Conservation (phyloP, 1,140 invertebrate genomes). For the Harlomillsia oculata region DNA sequence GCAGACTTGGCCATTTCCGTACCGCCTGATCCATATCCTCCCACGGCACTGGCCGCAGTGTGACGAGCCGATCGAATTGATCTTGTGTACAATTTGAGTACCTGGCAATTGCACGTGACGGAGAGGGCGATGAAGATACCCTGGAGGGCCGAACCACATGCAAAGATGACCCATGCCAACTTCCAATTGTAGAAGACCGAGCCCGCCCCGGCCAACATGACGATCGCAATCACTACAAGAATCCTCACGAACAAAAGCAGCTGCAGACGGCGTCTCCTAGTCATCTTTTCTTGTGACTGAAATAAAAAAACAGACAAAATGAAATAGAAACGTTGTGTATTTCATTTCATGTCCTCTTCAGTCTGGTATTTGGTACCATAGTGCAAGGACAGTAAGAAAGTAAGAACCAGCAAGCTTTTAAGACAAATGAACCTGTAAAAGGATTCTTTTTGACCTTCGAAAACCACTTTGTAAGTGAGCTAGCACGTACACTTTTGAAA, state of each 20-base stretch:
- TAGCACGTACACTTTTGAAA: too few relatives aligned
- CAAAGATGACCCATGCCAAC: slow-evolving; percentile 42
- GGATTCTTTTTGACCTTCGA: too few relatives aligned
- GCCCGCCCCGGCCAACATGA: slow-evolving; percentile 32
- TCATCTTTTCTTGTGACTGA: slow-evolving; percentile 50
- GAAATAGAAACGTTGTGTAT: too few relatives aligned
- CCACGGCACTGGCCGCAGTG: slow-evolving; percentile 37
- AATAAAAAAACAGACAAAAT: slow-evolving; percentile 18
- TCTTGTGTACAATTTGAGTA: slow-evolving; percentile 47
- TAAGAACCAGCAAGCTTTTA: too few relatives aligned
- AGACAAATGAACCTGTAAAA: too few relatives aligned
- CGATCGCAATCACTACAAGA: slow-evolving; percentile 39
- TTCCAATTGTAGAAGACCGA: slow-evolving; percentile 30
- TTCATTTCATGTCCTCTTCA: slow-evolving; percentile 3
- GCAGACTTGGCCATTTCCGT: slow-evolving; percentile 46
- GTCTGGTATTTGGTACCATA: too few relatives aligned
- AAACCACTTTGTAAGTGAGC: too few relatives aligned
- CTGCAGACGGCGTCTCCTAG: slow-evolving; percentile 48
- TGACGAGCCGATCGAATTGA: slow-evolving; percentile 18
- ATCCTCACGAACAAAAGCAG: slow-evolving; percentile 53
- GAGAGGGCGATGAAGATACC: slow-evolving; percentile 52
- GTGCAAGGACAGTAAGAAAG: too few relatives aligned
- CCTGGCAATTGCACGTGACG: slow-evolving; percentile 55
- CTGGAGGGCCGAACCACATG: slow-evolving; percentile 45
- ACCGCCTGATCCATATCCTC: slow-evolving; percentile 42